phyloP scores from a whole-genome alignment of 1,140 invertebrate species.

The Macrocentrus cingulum region DNA sequence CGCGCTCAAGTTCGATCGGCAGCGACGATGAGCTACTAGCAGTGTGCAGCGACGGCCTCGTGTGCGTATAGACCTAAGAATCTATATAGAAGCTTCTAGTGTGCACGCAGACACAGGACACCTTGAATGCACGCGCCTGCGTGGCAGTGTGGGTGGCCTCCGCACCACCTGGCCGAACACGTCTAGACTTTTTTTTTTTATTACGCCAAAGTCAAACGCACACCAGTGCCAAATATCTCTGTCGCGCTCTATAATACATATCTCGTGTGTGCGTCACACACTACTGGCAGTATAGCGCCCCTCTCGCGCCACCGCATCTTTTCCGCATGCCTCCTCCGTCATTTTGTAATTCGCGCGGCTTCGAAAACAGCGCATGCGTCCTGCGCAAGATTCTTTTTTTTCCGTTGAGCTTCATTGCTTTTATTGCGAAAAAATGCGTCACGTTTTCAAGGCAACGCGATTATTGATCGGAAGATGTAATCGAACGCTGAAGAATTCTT shows the following conservation, averaged over 20 bases:
- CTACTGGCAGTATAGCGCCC: too few species aligned
- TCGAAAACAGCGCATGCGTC: too few species aligned
- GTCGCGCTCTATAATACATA: not conserved
- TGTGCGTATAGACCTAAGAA: slow-evolving; percentile 37
- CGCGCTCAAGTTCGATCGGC: not conserved
- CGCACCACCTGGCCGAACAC: slow-evolving; percentile 38
- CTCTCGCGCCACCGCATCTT: too few species aligned
- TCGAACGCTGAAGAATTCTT: too few species aligned
- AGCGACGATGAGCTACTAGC: slow-evolving; percentile 26
- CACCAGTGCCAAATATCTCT: not conserved
- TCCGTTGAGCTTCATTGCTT: too few species aligned
- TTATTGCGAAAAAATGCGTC: too few species aligned
- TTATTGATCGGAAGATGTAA: too few species aligned
- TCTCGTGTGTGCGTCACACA: too few species aligned
- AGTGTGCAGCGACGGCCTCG: slow-evolving; percentile 30
- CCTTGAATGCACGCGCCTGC: slow-evolving; percentile 27
- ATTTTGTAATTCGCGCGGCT: too few species aligned
- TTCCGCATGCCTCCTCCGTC: too few species aligned
- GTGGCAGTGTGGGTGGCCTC: slow-evolving; percentile 27
- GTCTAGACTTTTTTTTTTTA: slow-evolving; percentile 30
- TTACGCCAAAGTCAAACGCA: slow-evolving; percentile 7
- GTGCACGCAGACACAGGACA: not conserved
- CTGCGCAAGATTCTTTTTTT: too few species aligned
- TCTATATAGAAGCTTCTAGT: slow-evolving; percentile 31
- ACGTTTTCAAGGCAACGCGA: too few species aligned